Evolutionary conservation across 92 coral and sea anemone species (phyloP), one percentile per base, ranked within the genome.

Genomic region (Epizoanthus scotinus): DNA sequence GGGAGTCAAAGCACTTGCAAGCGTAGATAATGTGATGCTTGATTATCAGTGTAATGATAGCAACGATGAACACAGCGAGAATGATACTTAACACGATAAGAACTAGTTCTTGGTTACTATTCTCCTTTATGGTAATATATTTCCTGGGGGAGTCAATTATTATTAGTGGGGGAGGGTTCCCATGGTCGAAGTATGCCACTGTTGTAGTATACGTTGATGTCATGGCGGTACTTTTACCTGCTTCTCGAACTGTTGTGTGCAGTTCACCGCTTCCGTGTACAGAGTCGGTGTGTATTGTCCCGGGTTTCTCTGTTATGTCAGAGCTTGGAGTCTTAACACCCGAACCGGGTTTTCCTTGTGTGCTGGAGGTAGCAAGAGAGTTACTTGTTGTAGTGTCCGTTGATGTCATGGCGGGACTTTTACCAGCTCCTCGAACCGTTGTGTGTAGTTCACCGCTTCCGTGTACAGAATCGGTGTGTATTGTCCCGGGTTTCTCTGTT

Each of bases 41-140:
- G 31, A 88, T 57, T 63, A 93, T 84, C 13, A 93, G 92, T 60
- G 85, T 79, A 26, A 86, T 78, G 31, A 93, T 93, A 25, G 92
- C 90, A 49, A 87, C 70, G 64, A 93, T 89, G 14, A 93, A 90
- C 2, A 93, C 71, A 36, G 94, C 94, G 14, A 93, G 83, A 36
- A 93, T 86, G 47, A 93, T 86, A 71, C 97, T 87, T 8, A 93
- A 80, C 63, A 93, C 82, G 70, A 93, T 93, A n/a, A 90, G 94
- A 55, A 93, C 93, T n/a, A 93, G 70, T 49, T 93, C 92, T 69
- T 93, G 97, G 59, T 93, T 87, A 83, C 84, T 85, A 61, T 85
- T 85, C 69, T 93, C 92, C 29, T 90, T 84, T 56, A 93, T 93
- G 38, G 97, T 93, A 73, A 93, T 90, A 70, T 87, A 88, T 78